Conservation (phyloP, 2,888 invertebrate genomes). For the Agonum fuliginosum region DNA sequence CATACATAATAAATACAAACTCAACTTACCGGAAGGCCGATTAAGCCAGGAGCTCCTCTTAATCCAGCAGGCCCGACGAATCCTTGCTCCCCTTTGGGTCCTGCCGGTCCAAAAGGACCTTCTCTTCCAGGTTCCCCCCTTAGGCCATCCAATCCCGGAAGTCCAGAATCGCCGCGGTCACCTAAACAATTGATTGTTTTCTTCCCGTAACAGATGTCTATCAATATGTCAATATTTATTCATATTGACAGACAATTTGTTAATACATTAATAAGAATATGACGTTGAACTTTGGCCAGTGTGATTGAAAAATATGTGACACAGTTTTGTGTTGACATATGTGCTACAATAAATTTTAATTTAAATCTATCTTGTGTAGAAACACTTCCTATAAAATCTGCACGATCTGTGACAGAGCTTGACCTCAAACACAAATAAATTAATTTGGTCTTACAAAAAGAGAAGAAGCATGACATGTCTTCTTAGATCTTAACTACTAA, state of each 20-base stretch:
- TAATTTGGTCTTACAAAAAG: too few relatives aligned
- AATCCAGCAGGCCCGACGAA: conserved; percentile 70
- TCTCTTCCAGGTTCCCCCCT: conserved; percentile 67
- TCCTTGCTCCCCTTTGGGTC: conserved; percentile 68
- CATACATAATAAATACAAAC: conserved; percentile 58
- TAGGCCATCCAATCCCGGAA: conserved; percentile 68
- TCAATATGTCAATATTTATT: conserved; percentile 4
- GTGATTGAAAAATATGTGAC: conserved; percentile 35
- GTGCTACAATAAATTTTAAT: conserved; percentile 37
- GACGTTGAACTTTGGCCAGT: conserved; percentile 27
- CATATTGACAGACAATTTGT: conserved; percentile 33
- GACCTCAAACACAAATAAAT: conserved; percentile 15
- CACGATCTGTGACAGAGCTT: background rate
- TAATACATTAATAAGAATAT: conserved; percentile 16
- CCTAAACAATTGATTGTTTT: conserved; percentile 62
- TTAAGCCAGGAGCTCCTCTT: conserved; percentile 68
- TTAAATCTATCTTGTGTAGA: conserved; percentile 6
- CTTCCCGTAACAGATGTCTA: background rate
- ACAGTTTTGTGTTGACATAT: conserved; percentile 31
- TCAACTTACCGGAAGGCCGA: conserved; percentile 68
- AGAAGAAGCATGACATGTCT: too few relatives aligned
- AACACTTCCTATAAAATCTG: conserved; percentile 44
- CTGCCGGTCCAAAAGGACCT: conserved; percentile 63
- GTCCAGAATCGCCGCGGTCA: conserved; percentile 69
- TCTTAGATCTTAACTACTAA: too few relatives aligned